These are phyloP conservation scores for Pachymerium ferrugineum DNA, from an alignment of 2,888 invertebrate species.

Conservation along the genomic window DNA sequence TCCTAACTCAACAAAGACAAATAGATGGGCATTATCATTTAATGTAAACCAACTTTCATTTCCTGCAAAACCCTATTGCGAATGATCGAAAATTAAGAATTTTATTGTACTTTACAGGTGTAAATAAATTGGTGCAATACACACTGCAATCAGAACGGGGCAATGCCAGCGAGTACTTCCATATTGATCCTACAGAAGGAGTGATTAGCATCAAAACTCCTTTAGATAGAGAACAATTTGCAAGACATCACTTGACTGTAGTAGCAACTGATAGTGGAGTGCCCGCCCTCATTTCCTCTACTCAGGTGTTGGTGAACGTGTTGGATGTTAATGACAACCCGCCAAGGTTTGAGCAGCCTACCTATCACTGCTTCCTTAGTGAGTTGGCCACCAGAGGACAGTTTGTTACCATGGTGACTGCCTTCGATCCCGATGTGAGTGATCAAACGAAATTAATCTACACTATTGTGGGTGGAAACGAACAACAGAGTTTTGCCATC, in stretches of 20 bases:
- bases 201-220: constrained; percentile 68
- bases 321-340: constrained; percentile 87
- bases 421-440: constrained; percentile 77
- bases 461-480: constrained; percentile 75
- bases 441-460: constrained; percentile 70
- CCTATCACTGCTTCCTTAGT: constrained; percentile 71
- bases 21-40: too few relatives aligned
- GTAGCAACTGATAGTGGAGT: constrained; percentile 75
- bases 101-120: constrained; percentile 48
- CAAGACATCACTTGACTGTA: constrained; percentile 69
- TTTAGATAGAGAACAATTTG: constrained; percentile 71
- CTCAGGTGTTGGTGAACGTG: constrained; percentile 76
- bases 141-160: constrained; percentile 57
- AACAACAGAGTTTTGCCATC: constrained; percentile 49
- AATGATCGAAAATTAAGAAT: neutral
- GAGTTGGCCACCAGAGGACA: constrained; percentile 77
- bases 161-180: constrained; percentile 61
- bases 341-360: constrained; percentile 74
- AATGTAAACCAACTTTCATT: too few relatives aligned
- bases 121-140: constrained; percentile 63
- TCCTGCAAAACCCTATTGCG: too few relatives aligned
- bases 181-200: constrained; percentile 70
- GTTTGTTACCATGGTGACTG: constrained; percentile 79
- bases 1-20: too few relatives aligned
- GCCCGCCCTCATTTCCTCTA: constrained; percentile 72